Evolutionary conservation across 2,888 invertebrate species (phyloP).

Genomic region (Leptura quadrifasciata): DNA sequence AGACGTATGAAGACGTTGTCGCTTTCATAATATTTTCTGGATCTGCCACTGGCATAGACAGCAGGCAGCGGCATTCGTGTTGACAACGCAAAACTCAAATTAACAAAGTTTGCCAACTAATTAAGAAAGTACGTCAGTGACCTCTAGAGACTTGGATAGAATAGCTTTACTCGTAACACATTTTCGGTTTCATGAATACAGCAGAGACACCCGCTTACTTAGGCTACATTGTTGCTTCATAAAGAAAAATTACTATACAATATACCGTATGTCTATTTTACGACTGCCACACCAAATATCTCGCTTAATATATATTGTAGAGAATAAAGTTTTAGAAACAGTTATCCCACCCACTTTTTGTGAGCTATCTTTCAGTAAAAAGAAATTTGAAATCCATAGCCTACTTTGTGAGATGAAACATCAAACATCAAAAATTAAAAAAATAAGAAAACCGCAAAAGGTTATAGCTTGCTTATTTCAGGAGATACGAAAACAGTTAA

Average conservation of each 20-base stretch:
- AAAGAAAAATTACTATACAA: not conserved
- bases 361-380: no score
- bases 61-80: conserved; percentile 61
- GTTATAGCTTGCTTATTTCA: no score
- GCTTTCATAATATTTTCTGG: conserved; percentile 15
- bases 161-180: conserved; percentile 55
- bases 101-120: conserved; percentile 73
- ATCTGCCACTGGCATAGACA: conserved; percentile 12
- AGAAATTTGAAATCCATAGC: no score
- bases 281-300: no score
- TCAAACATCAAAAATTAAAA: no score
- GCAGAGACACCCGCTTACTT: not conserved
- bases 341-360: no score
- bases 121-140: conserved; percentile 71
- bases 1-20: not conserved
- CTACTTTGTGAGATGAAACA: no score
- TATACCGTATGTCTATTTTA: no score
- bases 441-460: no score
- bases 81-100: conserved; percentile 71
- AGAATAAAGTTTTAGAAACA: no score
- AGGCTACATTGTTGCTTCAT: conserved; percentile 5
- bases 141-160: conserved; percentile 63
- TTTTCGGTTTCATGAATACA: conserved; percentile 53
- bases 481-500: no score
- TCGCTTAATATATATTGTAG: no score